Percentiles rank a stretch among this genome's conserved stretches.
Evolutionary conservation across 2,113 vertebrate species (phyloP).

Genomic region (Notiomystis cincta): DNA sequence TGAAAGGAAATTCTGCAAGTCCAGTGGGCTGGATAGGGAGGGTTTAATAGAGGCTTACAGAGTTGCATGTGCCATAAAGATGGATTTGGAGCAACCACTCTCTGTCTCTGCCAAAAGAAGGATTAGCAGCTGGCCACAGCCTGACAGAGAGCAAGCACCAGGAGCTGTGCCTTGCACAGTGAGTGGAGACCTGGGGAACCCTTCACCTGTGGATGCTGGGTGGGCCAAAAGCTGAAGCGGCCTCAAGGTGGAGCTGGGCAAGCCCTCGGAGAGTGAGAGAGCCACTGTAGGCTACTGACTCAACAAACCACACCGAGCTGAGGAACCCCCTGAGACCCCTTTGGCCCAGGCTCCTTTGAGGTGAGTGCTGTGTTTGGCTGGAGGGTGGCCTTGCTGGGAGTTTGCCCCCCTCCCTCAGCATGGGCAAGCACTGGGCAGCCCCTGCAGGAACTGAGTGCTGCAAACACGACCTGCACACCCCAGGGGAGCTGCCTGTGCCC

Average conservation of each 20-base stretch:
- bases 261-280: background rate
- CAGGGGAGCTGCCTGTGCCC: background rate
- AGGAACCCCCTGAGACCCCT: background rate
- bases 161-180: background rate
- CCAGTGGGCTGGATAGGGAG: background rate
- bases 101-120: background rate
- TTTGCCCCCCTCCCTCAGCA: background rate
- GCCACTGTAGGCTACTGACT: background rate
- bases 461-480: background rate
- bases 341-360: background rate
- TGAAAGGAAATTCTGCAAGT: background rate
- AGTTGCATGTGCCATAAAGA: background rate
- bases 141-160: background rate
- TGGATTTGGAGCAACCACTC: background rate
- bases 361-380: background rate
- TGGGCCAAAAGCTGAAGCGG: background rate
- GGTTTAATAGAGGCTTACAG: background rate
- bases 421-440: fast-evolving
- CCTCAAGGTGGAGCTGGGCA: background rate
- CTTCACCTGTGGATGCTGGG: fast-evolving
- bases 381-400: background rate
- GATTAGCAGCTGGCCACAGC: background rate
- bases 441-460: background rate
- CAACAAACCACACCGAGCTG: background rate
- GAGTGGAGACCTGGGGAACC: background rate